Evolutionary conservation across 2,797 vertebrate genomes (phyloP), one percentile per base, ranked within the genome.

Genomic region (Garrulus glandarius): DNA sequence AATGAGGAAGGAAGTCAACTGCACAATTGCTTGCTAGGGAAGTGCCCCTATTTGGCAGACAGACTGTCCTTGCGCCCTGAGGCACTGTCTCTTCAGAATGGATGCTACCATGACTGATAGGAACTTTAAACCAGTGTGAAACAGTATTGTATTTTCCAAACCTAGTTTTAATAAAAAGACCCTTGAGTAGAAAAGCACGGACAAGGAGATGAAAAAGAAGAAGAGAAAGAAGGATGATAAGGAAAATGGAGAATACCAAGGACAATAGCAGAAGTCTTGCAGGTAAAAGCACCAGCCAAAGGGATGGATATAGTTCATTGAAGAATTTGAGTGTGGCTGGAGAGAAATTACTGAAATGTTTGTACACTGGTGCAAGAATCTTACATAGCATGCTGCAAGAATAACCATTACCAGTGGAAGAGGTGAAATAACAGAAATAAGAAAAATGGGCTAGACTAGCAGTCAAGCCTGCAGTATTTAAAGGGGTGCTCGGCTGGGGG

Each of bases 21-120:
- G 14, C 43, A 47, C 2, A 22, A 15, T 14, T 57, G 9, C 4
- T 76, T 78, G 32, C 52, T 59, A 2, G 2, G 52, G 17, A 83
- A 74, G 16, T 37, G 27, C 2, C 10, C 2, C 3, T 70, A 0
- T 67, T 32, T 47, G 47, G 13, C 67, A 63, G 39, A 46, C 0
- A 10, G 36, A 44, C 4, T 84, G 3, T 19, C 5, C 16, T 12
- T 82, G 13, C 5, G 3, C 11, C 14, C 7, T 0, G 1, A 56
- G 10, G 16, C 19, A n/a, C 4, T 26, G 1, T 32, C 17, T 76
- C 65, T 67, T 37, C 16, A 44, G 23, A 47, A 59, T 6, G 24
- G 13, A 41, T 37, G 8, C 5, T 67, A 3, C 16, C 14, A 13
- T 26, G 14, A n/a, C 17, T 49, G 37, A 41, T 8, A 44, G 30